Conservation (phyloP, 2,888 invertebrate species). For the Diogma glabrata region DNA sequence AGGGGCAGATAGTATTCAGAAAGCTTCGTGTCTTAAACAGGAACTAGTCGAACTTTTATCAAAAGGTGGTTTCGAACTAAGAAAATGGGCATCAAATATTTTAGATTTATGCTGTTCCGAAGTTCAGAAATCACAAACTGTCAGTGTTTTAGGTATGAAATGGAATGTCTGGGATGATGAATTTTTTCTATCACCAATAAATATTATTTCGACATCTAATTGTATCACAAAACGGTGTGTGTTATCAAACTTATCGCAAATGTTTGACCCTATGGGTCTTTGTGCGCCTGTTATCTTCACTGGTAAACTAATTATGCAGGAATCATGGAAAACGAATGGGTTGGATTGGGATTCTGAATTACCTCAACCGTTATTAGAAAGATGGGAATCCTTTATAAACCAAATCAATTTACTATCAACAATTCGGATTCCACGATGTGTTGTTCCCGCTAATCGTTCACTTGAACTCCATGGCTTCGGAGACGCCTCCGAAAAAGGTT, state of each 20-base stretch:
- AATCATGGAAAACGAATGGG: neutral
- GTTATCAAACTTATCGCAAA: neutral
- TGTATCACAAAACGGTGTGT: neutral
- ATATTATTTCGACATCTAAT: neutral
- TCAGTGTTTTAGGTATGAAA: neutral
- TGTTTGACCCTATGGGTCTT: neutral
- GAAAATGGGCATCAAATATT: neutral
- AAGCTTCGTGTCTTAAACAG: neutral
- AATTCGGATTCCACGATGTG: neutral
- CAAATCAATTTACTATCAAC: neutral
- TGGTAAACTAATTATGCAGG: neutral
- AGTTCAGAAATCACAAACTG: neutral
- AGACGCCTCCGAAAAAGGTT: too few species aligned
- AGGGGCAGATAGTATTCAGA: conserved; percentile 8
- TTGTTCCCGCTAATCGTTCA: neutral
- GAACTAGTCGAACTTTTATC: neutral
- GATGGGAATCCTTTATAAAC: neutral
- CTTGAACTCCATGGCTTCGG: neutral
- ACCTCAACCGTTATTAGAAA: neutral
- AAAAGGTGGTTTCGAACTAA: neutral
- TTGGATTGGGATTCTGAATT: neutral
- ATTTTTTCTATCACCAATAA: neutral
- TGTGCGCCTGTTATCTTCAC: neutral
- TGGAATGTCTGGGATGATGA: neutral
- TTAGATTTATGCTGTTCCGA: neutral